Evolutionary conservation across 64 coral and sea anemone species (phyloP).

Genomic region (Astreopora myriophthalma): DNA sequence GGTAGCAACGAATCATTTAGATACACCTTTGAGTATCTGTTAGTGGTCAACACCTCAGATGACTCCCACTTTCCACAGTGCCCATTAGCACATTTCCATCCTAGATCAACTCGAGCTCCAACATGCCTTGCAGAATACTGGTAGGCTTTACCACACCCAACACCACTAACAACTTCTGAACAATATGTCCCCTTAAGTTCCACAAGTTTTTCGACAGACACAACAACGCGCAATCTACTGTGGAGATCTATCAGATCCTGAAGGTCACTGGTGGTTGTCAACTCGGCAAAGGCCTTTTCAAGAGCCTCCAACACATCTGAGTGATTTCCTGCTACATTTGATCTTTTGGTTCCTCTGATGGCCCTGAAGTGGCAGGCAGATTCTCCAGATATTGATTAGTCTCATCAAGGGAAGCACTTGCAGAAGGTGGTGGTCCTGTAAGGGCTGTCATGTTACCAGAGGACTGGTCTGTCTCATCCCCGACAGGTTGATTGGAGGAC

Average conservation of each 20-base stretch:
- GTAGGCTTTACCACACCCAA: neutral
- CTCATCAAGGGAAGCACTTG: neutral
- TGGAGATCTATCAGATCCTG: neutral
- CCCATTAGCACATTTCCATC: constrained; percentile 13
- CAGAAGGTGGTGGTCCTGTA: neutral
- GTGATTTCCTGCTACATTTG: neutral
- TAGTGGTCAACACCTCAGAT: constrained; percentile 12
- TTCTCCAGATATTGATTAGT: neutral
- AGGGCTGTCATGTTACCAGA: neutral
- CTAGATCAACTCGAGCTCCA: neutral
- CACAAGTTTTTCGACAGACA: neutral
- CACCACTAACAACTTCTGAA: neutral
- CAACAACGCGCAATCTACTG: neutral
- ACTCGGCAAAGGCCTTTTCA: neutral
- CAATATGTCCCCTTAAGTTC: neutral
- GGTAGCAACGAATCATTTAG: neutral
- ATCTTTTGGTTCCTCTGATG: neutral
- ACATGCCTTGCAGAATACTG: neutral
- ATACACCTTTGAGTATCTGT: constrained; percentile 12
- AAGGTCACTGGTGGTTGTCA: neutral
- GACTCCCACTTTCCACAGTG: constrained; percentile 41
- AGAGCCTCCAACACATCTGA: neutral
- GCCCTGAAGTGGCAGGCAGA: neutral
- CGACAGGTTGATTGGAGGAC: neutral
- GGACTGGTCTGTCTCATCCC: neutral